Conservation (phyloP, 2,797 vertebrate genomes). For the Dendrocincla fuliginosa region DNA sequence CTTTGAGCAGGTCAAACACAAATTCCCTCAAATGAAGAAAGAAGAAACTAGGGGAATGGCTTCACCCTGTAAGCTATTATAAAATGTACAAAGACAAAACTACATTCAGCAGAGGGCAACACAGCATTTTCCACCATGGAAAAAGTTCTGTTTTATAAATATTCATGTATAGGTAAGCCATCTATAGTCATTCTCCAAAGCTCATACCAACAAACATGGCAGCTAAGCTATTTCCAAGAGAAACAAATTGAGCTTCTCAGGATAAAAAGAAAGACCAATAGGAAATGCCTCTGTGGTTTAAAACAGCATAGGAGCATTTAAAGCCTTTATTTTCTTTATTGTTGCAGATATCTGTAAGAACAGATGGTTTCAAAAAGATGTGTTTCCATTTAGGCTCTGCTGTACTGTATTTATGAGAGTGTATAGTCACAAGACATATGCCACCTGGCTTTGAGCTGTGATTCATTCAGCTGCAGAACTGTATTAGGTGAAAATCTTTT, state of each 20-base stretch:
- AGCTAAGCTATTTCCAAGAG: not conserved
- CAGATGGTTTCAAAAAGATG: conserved; percentile 55
- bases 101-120: not conserved
- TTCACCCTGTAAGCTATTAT: not conserved
- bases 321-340: conserved; percentile 45
- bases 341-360: conserved; percentile 49
- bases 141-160: not conserved
- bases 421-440: conserved; percentile 42
- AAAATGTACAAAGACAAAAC: not conserved
- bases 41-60: not conserved
- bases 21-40: not conserved
- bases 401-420: conserved; percentile 30
- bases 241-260: not conserved
- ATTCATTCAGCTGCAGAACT: conserved; percentile 4
- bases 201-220: not conserved
- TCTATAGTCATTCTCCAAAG: not conserved
- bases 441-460: conserved; percentile 21
- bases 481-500: conserved; percentile 1
- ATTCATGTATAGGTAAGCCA: not conserved
- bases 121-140: not conserved
- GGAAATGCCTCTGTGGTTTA: not conserved
- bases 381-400: conserved; percentile 44
- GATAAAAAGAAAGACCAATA: not conserved
- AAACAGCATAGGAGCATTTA: not conserved
- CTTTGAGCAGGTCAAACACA: not conserved